Evolutionary conservation across 2,888 invertebrate genomes (phyloP).

Genomic region (Gastracanthus pulcherrimus): DNA sequence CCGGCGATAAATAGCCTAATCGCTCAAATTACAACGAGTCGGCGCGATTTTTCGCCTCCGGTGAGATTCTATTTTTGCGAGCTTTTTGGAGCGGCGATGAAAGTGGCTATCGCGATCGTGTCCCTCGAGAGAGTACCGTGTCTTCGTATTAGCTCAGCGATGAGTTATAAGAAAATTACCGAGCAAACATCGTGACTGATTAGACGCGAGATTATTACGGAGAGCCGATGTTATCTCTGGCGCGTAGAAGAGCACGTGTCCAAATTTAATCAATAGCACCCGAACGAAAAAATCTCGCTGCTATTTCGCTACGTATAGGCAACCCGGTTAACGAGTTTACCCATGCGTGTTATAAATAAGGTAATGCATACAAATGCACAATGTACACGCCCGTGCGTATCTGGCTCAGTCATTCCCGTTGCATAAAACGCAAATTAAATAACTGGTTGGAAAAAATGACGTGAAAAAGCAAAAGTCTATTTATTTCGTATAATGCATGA

Average conservation of each 20-base stretch:
- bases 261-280: slow-evolving; percentile 18
- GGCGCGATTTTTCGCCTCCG: neutral
- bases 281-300: neutral
- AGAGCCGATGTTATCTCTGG: neutral
- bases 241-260: neutral
- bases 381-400: neutral
- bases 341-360: neutral
- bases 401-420: neutral
- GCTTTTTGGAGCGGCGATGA: no score
- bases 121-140: no score
- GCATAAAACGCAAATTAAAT: slow-evolving; percentile 1
- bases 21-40: neutral
- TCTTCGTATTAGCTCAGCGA: neutral
- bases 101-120: neutral
- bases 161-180: slow-evolving; percentile 24
- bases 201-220: neutral
- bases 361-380: neutral
- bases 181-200: neutral
- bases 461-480: neutral
- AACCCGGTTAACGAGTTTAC: slow-evolving; percentile 4
- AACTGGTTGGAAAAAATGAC: neutral
- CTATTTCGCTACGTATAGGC: neutral
- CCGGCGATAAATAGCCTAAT: slow-evolving; percentile 27
- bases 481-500: slow-evolving; percentile 10
- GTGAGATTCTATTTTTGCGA: neutral